Percentiles rank a stretch among this genome's conserved stretches.
These are phyloP conservation scores for Aphis gossypii DNA, from an alignment of 1,140 invertebrate species.

Conservation along the genomic window DNA sequence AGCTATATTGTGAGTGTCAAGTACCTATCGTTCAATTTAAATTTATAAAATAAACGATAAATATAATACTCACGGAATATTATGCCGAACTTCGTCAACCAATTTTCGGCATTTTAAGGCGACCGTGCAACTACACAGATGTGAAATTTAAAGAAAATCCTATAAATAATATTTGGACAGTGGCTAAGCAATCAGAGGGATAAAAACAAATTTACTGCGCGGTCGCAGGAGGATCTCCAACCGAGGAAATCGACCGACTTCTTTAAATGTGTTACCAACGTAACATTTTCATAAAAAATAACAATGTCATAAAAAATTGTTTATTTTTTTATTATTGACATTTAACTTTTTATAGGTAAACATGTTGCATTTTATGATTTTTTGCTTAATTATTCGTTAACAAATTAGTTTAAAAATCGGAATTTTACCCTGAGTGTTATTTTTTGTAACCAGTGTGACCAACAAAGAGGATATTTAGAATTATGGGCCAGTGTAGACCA, in stretches of 20 bases:
- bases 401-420: not conserved
- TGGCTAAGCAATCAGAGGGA: slow-evolving; percentile 1
- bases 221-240: not conserved
- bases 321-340: not conserved
- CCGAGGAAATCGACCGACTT: slow-evolving; percentile 38
- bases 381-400: no score
- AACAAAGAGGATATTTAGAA: not conserved
- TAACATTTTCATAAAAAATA: not conserved
- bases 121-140: not conserved
- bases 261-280: slow-evolving; percentile 17
- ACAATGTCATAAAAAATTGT: not conserved
- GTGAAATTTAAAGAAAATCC: not conserved
- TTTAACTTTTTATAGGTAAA: not conserved
- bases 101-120: slow-evolving; percentile 18
- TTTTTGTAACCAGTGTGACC: slow-evolving; percentile 1
- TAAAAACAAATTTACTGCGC: slow-evolving; percentile 25
- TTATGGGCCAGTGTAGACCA: slow-evolving; percentile 19
- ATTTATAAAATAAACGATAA: slow-evolving; percentile 5
- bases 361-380: not conserved
- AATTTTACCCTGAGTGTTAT: not conserved
- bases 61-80: slow-evolving; percentile 19
- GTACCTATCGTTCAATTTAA: not conserved
- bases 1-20: not conserved
- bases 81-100: slow-evolving; percentile 20
- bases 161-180: slow-evolving; percentile 24